Base-by-base conservation (phyloP, 2,888 invertebrate species). In the Ormyrus pomaceus region DNA sequence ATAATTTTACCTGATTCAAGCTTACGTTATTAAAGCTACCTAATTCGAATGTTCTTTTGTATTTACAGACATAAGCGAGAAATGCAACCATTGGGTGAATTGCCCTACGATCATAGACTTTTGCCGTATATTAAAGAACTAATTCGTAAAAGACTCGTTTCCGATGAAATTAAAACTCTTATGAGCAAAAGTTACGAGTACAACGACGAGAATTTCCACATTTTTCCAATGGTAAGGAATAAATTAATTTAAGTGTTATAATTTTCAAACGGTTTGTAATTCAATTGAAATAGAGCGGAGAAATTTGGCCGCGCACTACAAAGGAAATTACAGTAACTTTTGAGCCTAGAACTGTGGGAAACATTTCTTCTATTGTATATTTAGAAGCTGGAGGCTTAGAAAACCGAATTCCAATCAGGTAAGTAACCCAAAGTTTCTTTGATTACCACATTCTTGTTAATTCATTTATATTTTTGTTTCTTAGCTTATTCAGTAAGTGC, bases 301-400 rank as follows among this genome's bases (percentile, higher is more conserved):
- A 93, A 84, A 87, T 94, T 50, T 93, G 93, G 92, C 93, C 94
- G 0, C 92, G 92, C 73, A 92, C 92, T 85, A 84, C 89, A 5
- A 90, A 91, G 34, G 92, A 93, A 76, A 87, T 94, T 77, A 92
- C 91, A 0, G 88, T 94, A 79, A 91, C 92, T 74, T 95, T 94
- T 89, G 85, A 89, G 53, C 94, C 95, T 0, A 89, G 91, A 84
- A 89, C 90, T 85, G 91, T 93, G 69, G 92, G 92, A 10, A 91
- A 91, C 61, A 92, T 93, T 83, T 88, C 90, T 59, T 88, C 91
- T n/a, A 89, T 85, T 0, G 92, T 92, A 0, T 94, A 92, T 89
- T 90, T 94, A 81, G 94, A 94, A 84, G 91, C 94, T 4, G 92
- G 93, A 75, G 95, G 94, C 7, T 89, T 91, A 5, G 87, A 87